A percentile compares a stretch with the other conserved stretches of the same genome.
phyloP scores from a whole-genome alignment of 2,888 invertebrate species.

The Theodoxus fluviatilis region DNA sequence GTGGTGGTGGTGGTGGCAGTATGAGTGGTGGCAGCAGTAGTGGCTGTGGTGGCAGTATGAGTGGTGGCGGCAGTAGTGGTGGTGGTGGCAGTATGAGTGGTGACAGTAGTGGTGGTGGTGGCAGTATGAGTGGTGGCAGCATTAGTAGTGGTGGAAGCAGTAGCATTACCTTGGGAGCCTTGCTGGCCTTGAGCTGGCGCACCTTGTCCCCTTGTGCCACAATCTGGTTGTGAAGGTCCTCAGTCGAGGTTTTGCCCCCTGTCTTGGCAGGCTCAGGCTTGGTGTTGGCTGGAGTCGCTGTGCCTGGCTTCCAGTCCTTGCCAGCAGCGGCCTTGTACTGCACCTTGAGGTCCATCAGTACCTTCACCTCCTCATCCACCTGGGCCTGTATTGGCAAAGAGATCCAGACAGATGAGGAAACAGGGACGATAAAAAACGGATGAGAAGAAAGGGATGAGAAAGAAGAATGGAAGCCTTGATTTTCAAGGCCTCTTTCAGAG shows the following conservation, averaged over 20 bases:
- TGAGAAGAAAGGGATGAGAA: no score
- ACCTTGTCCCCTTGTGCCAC: slow-evolving; percentile 76
- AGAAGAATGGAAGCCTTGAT: no score
- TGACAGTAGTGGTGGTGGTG: background rate
- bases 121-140: background rate
- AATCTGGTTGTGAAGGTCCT: slow-evolving; percentile 64
- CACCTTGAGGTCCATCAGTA: slow-evolving; percentile 75
- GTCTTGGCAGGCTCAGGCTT: slow-evolving; percentile 19
- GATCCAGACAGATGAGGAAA: no score
- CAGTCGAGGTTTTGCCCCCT: slow-evolving; percentile 23
- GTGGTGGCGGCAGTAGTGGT: background rate
- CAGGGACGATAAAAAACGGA: no score
- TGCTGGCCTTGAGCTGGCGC: slow-evolving; percentile 74
- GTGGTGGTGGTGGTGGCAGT: background rate
- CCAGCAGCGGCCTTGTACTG: slow-evolving; percentile 79
- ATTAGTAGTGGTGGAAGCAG: background rate
- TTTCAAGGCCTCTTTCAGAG: no score
- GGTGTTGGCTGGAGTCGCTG: slow-evolving; percentile 30
- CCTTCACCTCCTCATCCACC: slow-evolving; percentile 71
- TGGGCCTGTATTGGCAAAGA: slow-evolving; percentile 44
- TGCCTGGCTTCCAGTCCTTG: slow-evolving; percentile 72
- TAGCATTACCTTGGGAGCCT: slow-evolving; percentile 72
- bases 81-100: background rate
- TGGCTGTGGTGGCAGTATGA: background rate
- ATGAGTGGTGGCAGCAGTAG: background rate